Base-by-base conservation (phyloP, 2,113 vertebrate species). In the Stictonetta naevosa region DNA sequence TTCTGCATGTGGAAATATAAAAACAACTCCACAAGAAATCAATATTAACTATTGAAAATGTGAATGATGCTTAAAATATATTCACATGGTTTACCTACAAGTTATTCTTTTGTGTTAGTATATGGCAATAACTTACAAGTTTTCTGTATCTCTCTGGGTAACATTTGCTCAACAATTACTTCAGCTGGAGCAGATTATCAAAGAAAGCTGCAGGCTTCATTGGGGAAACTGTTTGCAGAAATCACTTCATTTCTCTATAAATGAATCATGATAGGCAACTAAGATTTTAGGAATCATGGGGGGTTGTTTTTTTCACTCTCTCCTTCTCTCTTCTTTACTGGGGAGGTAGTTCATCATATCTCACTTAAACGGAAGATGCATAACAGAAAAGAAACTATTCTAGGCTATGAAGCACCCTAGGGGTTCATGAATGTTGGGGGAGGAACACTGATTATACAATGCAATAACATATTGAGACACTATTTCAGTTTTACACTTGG, bases 401-500 rank as follows among this genome's bases (percentile, higher is more conserved):
- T 94, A 55, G 93, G 95, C 97, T 96, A 85, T 95, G 96, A 97
- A 95, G 93, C 96, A 98, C 97, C 97, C 97, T 95, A 81, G 97
- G 97, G 97, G 96, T 97, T 97, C 95, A 83, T 96, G 98, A 93
- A 95, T 90, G 95, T 96, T 90, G 96, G 95, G 97, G 97, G 97
- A 95, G 97, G 97, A 88, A 94, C 95, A 92, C 46, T 96, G 97
- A 97, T 97, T 97, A 97, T 97, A 96, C 72, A 94, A 83, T 78
- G 91, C 94, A 92, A 88, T 96, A 97, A 98, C 96, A 92, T 96
- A 97, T 86, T 93, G 97, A 97, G 97, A 97, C 97, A 96, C 97
- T 97, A 96, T 98, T 96, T 97, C 84, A 88, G 97, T 96, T 98
- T 97, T 96, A 73, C 96, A 90, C 95, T 95, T 95, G 71, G 95